Evolutionary conservation across 1,140 invertebrate genomes (phyloP), one percentile per base, ranked within the genome.

Genomic region (Psix sp.): DNA sequence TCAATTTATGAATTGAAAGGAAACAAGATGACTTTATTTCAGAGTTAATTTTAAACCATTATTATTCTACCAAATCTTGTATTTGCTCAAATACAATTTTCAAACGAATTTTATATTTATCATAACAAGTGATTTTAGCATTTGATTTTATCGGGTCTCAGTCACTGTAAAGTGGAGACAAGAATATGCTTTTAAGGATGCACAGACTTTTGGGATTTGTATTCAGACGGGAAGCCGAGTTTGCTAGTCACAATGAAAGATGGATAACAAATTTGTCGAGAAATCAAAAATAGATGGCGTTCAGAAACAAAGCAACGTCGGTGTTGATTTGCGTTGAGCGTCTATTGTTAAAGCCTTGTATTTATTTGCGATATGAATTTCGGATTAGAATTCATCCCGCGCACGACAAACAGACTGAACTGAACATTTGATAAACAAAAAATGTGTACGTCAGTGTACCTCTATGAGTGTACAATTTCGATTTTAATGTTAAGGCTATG

Each of bases 401-500:
- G 40, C 62, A 70, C 33, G 49, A 74, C 48, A 20, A 42, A 71
- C 39, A 71, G 68, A 71, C 73, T 77, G 72, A 74, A 51, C 2
- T 51, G 42, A 62, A 66, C 48, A 48, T 70, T 33, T 40, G 13
- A 60, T 48, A 42, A 40, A 35, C n/a, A 48, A 24, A 42, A 40
- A 26, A 56, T 26, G 48, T 38, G 20, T 46, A 36, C 9, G 14
- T 68, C 33, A 48, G 59, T 65, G 60, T 73, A 66, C 78, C 79
- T 80, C 77, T 63, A 66, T 74, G 72, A 78, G 68, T 54, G 70
- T 65, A 68, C 72, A 60, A 52, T 18, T 15, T 65, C 24, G 26
- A 63, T 63, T 11, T 45, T 43, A 52, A 35, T 63, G 7, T 76
- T 76, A 56, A 67, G 51, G 48, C 43, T 68, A 51, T 59, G 38